These are phyloP conservation scores for Passer montanus DNA, from an alignment of 2,113 vertebrate species.

Conservation along the genomic window DNA sequence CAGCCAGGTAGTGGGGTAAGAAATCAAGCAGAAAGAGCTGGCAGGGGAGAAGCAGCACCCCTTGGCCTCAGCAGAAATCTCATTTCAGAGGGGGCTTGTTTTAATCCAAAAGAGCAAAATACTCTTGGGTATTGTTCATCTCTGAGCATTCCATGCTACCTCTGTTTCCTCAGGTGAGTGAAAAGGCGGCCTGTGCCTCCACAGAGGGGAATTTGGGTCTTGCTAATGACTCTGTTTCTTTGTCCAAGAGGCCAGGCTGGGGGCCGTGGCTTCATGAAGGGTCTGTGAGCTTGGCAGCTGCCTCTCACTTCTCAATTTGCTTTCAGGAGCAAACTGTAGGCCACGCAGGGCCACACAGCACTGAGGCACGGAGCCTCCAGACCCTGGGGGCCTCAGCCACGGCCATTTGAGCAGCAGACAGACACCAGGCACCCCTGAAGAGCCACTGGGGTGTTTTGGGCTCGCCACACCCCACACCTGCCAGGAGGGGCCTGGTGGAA, in stretches of 20 bases:
- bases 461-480: not conserved
- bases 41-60: not conserved
- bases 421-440: not conserved
- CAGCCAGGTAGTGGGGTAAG: accelerated
- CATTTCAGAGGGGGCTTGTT: not conserved
- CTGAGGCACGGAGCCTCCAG: not conserved
- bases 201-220: accelerated
- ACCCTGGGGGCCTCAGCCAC: not conserved
- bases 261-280: not conserved
- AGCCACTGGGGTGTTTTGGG: not conserved
- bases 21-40: not conserved
- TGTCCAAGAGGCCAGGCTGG: not conserved
- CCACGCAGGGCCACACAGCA: accelerated
- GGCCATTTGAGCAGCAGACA: not conserved
- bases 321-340: not conserved
- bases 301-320: constrained; percentile 41
- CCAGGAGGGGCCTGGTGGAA: accelerated
- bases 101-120: not conserved
- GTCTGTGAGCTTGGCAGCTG: not conserved
- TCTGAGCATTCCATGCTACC: not conserved
- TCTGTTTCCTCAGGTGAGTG: not conserved
- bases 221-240: not conserved
- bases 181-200: not conserved
- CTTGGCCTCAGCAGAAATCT: not conserved
- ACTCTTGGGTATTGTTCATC: accelerated